Evolutionary conservation across 2,888 invertebrate genomes (phyloP), one percentile per base, ranked within the genome.

Genomic region (Zaprionus lineosus): DNA sequence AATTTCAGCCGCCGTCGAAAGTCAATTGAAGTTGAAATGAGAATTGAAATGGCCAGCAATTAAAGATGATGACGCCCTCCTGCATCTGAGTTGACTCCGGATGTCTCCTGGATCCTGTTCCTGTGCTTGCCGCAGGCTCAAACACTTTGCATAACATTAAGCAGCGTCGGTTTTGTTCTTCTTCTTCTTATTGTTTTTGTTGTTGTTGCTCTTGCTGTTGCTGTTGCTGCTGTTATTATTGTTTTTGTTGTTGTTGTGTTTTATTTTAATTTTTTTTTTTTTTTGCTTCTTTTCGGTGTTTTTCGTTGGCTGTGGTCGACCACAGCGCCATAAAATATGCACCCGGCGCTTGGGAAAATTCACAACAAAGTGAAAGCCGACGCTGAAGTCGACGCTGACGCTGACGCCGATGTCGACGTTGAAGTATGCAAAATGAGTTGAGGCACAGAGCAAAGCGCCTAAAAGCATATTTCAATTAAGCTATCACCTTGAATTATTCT

Each of bases 391-490:
- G 34, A 18, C 0, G 34, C 53, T 61, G 52, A 48, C 50, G 57
- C 31, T 7, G 41, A 18, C 12, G 19, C 1, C 33, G 34, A 18
- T 0, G 34, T 2, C 34, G 31, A 63, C 51, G 53, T 52, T 58
- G 48, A 74, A 79, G 69, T 61, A 58, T 58, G 65, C 65, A 67
- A 68, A 74, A 74, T 67, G 53, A 69, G 70, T 48, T 44, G 55
- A 55, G 67, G 33, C 61, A 21, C 53, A 55, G 70, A 64, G 61
- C 46, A 66, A 74, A 84, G 79, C 74, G 86, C 86, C 87, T 87
- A 86, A 87, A 87, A 88, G 83, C 84, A 87, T 87, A 85, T 88
- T 88, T 87, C 88, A 87, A 87, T 88, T 88, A 87, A 87, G 87
- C 86, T 79, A 86, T 88, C 87, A 88, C 84, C 88, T 87, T 87